Evolutionary conservation across 92 coral and sea anemone genomes (phyloP).

Genomic region (Phenganax stokvisi): DNA sequence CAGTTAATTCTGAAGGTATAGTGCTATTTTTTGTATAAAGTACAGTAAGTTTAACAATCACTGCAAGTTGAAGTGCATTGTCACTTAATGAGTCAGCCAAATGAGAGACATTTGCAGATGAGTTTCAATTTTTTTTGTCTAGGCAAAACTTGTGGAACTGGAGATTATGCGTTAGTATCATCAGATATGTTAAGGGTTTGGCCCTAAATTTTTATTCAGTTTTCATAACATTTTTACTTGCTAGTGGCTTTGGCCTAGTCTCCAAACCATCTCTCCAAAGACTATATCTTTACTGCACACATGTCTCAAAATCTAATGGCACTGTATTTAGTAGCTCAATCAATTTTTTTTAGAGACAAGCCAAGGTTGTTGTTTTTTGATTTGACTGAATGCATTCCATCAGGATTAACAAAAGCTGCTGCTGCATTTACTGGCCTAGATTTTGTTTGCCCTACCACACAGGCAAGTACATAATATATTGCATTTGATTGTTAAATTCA

Average conservation of each 20-base stretch:
- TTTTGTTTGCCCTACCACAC: slow-evolving; percentile 89
- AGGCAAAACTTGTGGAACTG: slow-evolving; percentile 89
- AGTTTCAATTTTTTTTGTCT: neutral
- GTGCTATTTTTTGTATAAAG: neutral
- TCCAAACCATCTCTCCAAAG: neutral
- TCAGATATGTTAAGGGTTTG: neutral
- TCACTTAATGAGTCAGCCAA: no score
- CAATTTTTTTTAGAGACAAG: slow-evolving; percentile 51
- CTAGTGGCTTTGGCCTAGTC: neutral
- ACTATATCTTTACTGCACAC: neutral
- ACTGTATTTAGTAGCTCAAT: neutral
- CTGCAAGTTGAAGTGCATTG: no score
- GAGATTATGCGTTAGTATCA: slow-evolving; percentile 21
- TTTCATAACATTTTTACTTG: neutral
- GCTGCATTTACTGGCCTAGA: slow-evolving; percentile 56
- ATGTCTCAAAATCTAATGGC: neutral
- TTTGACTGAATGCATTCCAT: slow-evolving; percentile 65
- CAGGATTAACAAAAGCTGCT: slow-evolving; percentile 31
- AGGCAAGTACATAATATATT: slow-evolving; percentile 47
- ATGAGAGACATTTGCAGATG: no score
- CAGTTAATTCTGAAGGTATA: slow-evolving; percentile 91
- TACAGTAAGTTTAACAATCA: neutral
- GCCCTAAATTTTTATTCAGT: neutral
- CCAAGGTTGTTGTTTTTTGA: slow-evolving; percentile 95
- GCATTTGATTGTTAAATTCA: neutral